Evolutionary conservation across 2,888 invertebrate genomes (phyloP), one percentile per base, ranked within the genome.

Genomic region (Protophormia terraenovae): DNA sequence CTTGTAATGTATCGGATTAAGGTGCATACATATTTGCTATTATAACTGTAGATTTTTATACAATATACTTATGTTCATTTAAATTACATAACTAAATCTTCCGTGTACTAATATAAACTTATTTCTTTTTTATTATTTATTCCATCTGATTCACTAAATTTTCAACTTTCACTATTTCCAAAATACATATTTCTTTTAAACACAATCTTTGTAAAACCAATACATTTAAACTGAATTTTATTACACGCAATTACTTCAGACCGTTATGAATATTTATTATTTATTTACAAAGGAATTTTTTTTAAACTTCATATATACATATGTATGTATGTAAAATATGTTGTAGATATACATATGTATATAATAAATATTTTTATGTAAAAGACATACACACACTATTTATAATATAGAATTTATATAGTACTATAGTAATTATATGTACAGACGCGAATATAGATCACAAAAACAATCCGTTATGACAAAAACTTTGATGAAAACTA

Each of bases 401-500:
- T n/a, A n/a, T n/a, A n/a, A n/a, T n/a, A n/a, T 67, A 35, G 4
- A 53, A 38, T 35, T 19, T 47, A 27, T 41, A n/a, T 8, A 16
- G 12, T 32, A 38, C 19, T 58, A 45, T n/a, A n/a, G n/a, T n/a
- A n/a, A n/a, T n/a, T n/a, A n/a, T n/a, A n/a, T 41, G n/a, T 3
- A 41, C 10, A 45, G 24, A 12, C 66, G n/a, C 27, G 58, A 41
- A 47, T 29, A 10, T 50, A 19, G 66, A 66, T 79, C 75, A 60
- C 75, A 53, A 84, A 67, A 81, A 53, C 76, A 67, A 35, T 71
- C 81, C 72, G 84, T 84, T 83, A 77, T 84, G 55, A 79, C 77
- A 84, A 86, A 84, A 86, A 77, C 82, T 86, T 86, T 86, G 69
- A 77, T 45, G 82, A 77, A 64, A 86, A 87, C 87, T 87, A 62